Base-by-base conservation (phyloP, 1,140 invertebrate genomes). In the Paraescarpia echinospica region DNA sequence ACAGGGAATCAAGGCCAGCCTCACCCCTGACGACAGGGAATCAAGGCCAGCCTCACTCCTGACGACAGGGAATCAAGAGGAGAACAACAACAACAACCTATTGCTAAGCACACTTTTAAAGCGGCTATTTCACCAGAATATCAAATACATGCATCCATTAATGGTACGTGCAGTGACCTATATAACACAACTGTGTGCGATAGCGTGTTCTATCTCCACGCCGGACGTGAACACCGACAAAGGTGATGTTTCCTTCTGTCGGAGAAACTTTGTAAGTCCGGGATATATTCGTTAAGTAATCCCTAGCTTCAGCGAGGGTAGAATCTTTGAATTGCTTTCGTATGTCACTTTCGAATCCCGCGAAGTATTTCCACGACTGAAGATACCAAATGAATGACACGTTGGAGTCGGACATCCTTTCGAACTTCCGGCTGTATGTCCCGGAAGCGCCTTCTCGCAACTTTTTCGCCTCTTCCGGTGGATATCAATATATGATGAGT, bases 201-300 rank as follows among this genome's bases (percentile, higher is more conserved):
- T 6, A 9, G 18, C 18, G 14, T 18, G n/a, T 9, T 35, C 41
- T 14, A 34, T 92, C 91, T 34, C 91, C 91, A 33, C 91, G 91
- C n/a, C 91, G 34, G n/a, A 92, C n/a, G 91, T 92, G 91, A 34
- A 92, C 5, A 14, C 34, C 91, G 33, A 92, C 48, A 22, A 92
- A 33, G 18, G 91, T 92, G 9, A 59, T 51, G 33, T 35, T 92
- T 90, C 35, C 34, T 2, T 18, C 59, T 22, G 59, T 18, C 0
- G 59, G 12, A 77, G 59, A 77, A 12, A 77, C 59, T 4, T 77
- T 77, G 22, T 77, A 77, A 31, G 0, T 35, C 34, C 18, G 8
- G 18, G 90, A 90, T 22, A 33, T 90, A 33, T 33, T 90, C 90
- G 5, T 33, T 22, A 90, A 41, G 90, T 35, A 90, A 90, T 90